Base-by-base conservation (phyloP, 1,140 invertebrate genomes). In the Atopsyche davidsoni region DNA sequence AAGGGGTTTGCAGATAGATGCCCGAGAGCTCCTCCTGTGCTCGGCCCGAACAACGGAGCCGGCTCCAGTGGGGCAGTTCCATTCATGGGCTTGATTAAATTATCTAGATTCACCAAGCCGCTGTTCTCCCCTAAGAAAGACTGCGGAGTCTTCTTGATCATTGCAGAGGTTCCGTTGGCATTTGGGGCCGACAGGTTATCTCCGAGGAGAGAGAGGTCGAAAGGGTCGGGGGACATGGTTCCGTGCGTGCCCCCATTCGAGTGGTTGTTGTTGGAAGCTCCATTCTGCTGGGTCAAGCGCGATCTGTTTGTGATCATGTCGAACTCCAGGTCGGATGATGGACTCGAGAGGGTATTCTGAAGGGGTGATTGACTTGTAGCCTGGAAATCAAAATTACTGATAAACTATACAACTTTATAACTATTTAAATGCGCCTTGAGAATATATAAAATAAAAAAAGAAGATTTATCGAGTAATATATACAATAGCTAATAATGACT, bases 41-140 rank as follows among this genome's bases (percentile, higher is more conserved):
- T 51, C 22, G 25, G 13, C 18, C 53, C 53, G 25, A 59, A 59
- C 28, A 52, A 21, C 4, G 42, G 19, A 31, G 48, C 41, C 45
- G 41, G 18, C 34, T 38, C 3, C 10, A 32, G 39, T 32, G 41
- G 6, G 4, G 43, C 25, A 16, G 59, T 48, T 11, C 51, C 52
- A 18, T 60, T 60, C 10, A 39, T 46, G 14, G 81, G 75, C 59
- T 87, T 89, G 51, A 96, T 87, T 62, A 97, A 79, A 73, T 95
- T 92, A 72, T 97, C 93, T 62, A 97, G 77, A 79, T 96, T 96
- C 32, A 96, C 93, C 50, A 97, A 78, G 57, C 84, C 80, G 16
- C 89, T 92, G 72, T 96, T 96, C 72, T 96, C 90, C 14, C 93
- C 93, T 4, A 97, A 79, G 71, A 97, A 96, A 59, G 83, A 84